Conservation (phyloP, 2,888 invertebrate genomes). For the Augochlorella aurata region DNA sequence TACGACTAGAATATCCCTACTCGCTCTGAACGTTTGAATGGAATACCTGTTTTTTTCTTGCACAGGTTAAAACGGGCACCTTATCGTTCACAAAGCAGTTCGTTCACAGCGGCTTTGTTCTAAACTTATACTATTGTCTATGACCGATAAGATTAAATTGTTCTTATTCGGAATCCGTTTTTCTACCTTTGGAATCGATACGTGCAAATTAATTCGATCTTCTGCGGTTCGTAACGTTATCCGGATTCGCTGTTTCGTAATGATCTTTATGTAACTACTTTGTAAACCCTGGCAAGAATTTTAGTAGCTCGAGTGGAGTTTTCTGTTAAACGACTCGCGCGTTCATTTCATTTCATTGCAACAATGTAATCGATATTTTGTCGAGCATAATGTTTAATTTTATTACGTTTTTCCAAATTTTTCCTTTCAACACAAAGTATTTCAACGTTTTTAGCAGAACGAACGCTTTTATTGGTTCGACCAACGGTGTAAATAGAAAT, state of each 20-base stretch:
- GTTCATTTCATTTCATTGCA: background rate
- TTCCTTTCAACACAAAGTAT: background rate
- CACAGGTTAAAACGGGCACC: background rate
- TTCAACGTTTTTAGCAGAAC: background rate
- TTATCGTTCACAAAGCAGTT: background rate
- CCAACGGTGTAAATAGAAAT: background rate
- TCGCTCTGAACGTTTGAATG: conserved; percentile 25
- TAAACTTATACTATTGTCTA: background rate
- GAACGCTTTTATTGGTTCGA: background rate
- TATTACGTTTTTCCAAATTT: background rate
- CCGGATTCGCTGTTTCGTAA: conserved; percentile 67
- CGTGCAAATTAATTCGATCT: conserved; percentile 52
- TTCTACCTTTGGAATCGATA: conserved; percentile 25
- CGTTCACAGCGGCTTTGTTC: conserved; percentile 3
- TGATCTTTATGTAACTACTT: conserved; percentile 64
- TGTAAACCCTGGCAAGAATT: conserved; percentile 44
- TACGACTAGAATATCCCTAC: conserved; percentile 22
- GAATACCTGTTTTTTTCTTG: conserved; percentile 18
- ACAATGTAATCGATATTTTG: too few relatives aligned
- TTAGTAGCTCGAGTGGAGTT: conserved; percentile 16
- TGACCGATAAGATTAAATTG: conserved; percentile 8
- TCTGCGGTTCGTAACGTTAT: conserved; percentile 59
- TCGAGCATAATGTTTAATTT: too few relatives aligned
- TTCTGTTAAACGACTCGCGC: background rate
- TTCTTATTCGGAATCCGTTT: background rate